Evolutionary conservation across 2,113 vertebrate species (phyloP).

Genomic region (Myotis yumanensis): DNA sequence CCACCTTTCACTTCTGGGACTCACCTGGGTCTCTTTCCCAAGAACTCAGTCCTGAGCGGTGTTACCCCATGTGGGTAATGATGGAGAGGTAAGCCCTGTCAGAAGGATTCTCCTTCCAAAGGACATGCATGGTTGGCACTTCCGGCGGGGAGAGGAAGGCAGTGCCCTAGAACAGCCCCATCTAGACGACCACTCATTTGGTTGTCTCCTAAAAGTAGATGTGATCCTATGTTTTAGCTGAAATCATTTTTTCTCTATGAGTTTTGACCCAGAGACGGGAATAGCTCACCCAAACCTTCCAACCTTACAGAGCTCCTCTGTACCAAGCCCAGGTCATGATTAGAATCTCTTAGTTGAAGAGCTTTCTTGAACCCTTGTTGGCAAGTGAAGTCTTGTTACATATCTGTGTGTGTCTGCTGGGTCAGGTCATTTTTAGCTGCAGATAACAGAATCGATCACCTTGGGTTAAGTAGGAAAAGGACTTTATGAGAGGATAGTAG

Average conservation of each 20-base stretch:
- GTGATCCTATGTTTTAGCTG: background rate
- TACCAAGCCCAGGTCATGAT: background rate
- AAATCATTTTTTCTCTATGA: background rate
- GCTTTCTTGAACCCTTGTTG: background rate
- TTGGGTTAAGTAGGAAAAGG: background rate
- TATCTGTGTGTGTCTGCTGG: background rate
- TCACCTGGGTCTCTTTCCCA: background rate
- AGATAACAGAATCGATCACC: background rate
- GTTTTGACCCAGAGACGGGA: background rate
- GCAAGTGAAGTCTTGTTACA: background rate
- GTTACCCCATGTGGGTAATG: too few species aligned
- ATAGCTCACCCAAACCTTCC: background rate
- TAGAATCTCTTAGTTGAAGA: background rate
- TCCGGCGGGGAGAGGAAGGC: background rate
- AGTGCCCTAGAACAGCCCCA: too few species aligned
- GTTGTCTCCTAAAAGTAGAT: background rate
- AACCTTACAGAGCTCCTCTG: background rate
- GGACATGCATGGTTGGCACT: background rate
- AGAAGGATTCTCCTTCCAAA: too few species aligned
- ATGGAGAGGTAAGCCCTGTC: background rate
- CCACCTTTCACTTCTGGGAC: background rate
- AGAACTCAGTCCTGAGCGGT: background rate
- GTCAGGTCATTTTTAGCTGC: background rate
- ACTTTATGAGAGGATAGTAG: background rate
- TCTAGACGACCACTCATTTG: background rate